These are phyloP conservation scores for Habropoda laboriosa DNA, from an alignment of 1,140 invertebrate species.

Conservation along the genomic window DNA sequence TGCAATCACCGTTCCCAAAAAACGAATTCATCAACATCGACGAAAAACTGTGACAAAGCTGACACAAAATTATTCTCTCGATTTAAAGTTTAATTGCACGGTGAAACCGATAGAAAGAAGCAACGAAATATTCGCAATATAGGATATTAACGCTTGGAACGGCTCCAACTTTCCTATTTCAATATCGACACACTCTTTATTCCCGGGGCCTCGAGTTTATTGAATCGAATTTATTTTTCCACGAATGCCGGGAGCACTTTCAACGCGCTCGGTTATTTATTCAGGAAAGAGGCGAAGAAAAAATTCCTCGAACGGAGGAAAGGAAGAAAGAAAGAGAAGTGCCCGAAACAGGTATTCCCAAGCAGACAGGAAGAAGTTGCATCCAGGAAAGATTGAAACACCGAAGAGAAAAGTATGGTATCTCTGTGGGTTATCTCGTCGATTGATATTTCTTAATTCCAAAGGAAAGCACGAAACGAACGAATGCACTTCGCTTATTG, in stretches of 20 bases:
- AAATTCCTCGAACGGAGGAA: neutral
- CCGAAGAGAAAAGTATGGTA: neutral
- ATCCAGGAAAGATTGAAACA: neutral
- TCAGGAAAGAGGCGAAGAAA: too few relatives aligned
- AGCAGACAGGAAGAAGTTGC: neutral
- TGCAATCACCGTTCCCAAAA: too few relatives aligned
- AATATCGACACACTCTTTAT: neutral
- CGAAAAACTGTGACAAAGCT: too few relatives aligned
- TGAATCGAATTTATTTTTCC: neutral
- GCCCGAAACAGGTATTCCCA: neutral
- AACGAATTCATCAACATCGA: too few relatives aligned
- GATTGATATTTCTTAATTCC: neutral
- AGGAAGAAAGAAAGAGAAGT: too few relatives aligned
- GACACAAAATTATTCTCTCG: too few relatives aligned
- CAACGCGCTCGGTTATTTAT: neutral
- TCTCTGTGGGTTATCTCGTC: neutral
- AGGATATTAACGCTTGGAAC: neutral
- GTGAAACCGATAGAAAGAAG: neutral
- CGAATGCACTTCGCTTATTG: slow-evolving; percentile 14
- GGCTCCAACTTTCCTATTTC: neutral
- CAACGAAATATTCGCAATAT: neutral
- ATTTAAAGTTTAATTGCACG: neutral
- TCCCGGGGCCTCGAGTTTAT: neutral
- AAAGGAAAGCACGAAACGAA: neutral
- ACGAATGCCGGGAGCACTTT: too few relatives aligned